These are phyloP conservation scores for Cygnus olor DNA, from an alignment of 2,797 vertebrate species.

Conservation along the genomic window DNA sequence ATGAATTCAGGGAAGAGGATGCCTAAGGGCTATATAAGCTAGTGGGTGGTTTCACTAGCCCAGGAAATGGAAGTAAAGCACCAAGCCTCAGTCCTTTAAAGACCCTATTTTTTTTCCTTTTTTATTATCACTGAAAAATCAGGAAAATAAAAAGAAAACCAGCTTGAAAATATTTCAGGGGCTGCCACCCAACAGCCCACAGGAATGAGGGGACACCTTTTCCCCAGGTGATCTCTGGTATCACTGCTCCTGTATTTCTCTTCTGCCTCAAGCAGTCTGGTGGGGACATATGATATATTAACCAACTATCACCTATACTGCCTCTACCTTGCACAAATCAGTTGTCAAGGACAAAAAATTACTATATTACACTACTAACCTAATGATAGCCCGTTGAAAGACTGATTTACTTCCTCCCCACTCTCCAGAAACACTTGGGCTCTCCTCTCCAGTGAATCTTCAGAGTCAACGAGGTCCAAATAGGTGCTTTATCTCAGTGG, in stretches of 20 bases:
- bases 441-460: slow-evolving; percentile 39
- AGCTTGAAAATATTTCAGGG: background rate
- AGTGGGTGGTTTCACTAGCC: slow-evolving; percentile 23
- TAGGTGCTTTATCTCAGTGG: slow-evolving; percentile 59
- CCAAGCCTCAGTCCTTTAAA: background rate
- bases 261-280: background rate
- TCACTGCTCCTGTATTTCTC: background rate
- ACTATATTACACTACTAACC: slow-evolving; percentile 26
- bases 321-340: background rate
- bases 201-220: background rate
- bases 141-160: slow-evolving; percentile 2
- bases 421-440: slow-evolving; percentile 36
- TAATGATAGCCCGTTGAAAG: slow-evolving; percentile 19
- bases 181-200: background rate
- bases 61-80: slow-evolving; percentile 15
- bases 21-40: background rate
- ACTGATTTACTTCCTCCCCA: background rate
- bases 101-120: background rate
- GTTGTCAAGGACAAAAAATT: slow-evolving; percentile 11
- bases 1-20: slow-evolving; percentile 20
- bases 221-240: background rate
- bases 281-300: background rate
- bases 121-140: background rate
- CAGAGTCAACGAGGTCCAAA: slow-evolving; percentile 40
- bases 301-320: background rate